A percentile compares a stretch with the other conserved stretches of the same genome.
Evolutionary conservation across 2,113 vertebrate genomes (phyloP).

Genomic region (Ciconia boyciana): DNA sequence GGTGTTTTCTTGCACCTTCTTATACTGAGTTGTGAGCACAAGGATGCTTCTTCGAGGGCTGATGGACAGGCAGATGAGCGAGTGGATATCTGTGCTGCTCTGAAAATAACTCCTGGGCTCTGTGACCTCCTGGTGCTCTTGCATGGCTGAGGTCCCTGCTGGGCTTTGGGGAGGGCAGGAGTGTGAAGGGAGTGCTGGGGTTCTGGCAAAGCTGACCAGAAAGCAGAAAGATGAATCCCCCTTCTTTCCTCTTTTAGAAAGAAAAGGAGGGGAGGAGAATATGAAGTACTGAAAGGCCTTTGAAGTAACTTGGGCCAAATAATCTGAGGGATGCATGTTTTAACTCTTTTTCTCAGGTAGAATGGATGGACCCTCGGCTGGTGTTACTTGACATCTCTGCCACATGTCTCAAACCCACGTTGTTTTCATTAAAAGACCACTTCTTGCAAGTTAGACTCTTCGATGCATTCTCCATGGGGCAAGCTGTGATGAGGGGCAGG

Average conservation of each 20-base stretch:
- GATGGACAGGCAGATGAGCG: background rate
- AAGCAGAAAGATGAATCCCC: background rate
- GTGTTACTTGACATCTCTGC: background rate
- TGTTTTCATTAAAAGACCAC: background rate
- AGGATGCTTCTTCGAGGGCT: background rate
- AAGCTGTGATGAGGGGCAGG: background rate
- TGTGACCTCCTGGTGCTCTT: background rate
- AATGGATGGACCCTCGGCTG: background rate
- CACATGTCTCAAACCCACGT: rapidly evolving
- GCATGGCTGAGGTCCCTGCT: background rate
- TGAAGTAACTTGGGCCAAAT: background rate
- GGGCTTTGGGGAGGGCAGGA: background rate
- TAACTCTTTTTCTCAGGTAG: background rate
- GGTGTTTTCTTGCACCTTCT: background rate
- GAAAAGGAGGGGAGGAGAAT: background rate
- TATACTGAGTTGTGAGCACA: background rate
- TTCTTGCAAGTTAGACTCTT: background rate
- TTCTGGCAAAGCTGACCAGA: background rate
- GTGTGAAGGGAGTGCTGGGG: background rate
- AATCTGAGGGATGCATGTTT: background rate
- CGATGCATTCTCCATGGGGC: rapidly evolving
- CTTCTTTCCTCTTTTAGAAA: background rate
- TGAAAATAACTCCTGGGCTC: background rate
- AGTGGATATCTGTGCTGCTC: background rate
- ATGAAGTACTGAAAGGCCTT: background rate